These are phyloP conservation scores for Cryptotermes secundus DNA, from an alignment of 1,140 invertebrate genomes.

Conservation along the genomic window DNA sequence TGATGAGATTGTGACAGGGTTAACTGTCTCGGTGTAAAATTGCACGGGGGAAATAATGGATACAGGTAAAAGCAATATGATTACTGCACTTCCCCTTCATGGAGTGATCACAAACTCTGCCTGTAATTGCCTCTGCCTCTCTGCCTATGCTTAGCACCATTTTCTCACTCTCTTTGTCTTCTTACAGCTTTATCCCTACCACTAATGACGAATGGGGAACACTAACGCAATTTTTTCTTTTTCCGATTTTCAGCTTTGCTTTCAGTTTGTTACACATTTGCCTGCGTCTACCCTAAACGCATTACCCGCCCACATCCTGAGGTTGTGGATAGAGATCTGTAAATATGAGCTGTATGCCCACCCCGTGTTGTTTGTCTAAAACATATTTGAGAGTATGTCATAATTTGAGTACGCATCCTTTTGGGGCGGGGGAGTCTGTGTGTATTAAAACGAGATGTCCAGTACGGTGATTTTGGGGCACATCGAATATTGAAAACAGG, in stretches of 20 bases:
- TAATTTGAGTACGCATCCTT: no score
- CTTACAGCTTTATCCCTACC: not conserved
- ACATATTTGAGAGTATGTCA: no score
- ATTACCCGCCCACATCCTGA: not conserved
- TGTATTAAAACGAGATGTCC: no score
- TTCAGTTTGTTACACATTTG: not conserved
- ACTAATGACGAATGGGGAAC: not conserved
- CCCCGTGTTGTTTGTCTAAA: no score
- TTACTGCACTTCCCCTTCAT: not conserved
- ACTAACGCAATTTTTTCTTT: not conserved
- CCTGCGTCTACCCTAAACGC: not conserved
- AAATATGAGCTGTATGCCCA: not conserved
- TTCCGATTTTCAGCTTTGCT: not conserved
- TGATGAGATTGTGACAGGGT: not conserved
- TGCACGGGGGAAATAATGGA: slow-evolving; percentile 13
- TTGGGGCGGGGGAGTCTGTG: no score
- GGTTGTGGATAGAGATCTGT: not conserved
- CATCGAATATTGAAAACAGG: no score
- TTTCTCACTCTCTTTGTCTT: not conserved
- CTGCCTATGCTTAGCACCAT: not conserved
- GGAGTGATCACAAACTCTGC: not conserved
- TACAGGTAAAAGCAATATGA: slow-evolving; percentile 1
- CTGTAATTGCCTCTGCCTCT: not conserved
- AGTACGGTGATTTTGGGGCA: no score
- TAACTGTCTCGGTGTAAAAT: not conserved